Evolutionary conservation across 2,888 invertebrate genomes (phyloP).

Genomic region (Cephus runcator): DNA sequence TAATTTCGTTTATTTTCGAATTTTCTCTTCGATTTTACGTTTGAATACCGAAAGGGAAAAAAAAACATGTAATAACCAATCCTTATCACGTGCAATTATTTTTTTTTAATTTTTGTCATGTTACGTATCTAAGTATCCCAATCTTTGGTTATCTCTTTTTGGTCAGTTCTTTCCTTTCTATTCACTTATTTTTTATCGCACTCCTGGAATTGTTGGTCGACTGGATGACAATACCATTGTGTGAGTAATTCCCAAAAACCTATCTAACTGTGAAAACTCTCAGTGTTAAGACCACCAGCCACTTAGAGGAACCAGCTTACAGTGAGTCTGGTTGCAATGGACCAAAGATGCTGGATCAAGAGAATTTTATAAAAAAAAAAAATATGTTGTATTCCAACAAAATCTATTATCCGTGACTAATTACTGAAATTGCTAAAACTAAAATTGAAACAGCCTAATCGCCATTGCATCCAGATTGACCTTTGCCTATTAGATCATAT

Average conservation of each 20-base stretch:
- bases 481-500: too few species aligned
- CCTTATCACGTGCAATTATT: constrained; percentile 15
- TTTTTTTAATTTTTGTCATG: constrained; percentile 2
- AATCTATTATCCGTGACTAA: too few species aligned
- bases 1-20: constrained; percentile 41
- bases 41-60: neutral
- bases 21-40: constrained; percentile 15
- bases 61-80: neutral
- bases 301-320: neutral
- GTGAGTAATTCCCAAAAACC: constrained; percentile 58
- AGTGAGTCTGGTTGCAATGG: constrained; percentile 5
- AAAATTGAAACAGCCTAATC: too few species aligned
- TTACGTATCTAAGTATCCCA: too few species aligned
- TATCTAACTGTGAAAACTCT: constrained; percentile 17
- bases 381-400: too few species aligned
- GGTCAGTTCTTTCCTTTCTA: constrained; percentile 29
- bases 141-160: constrained; percentile 4
- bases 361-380: too few species aligned
- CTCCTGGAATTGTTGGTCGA: constrained; percentile 64
- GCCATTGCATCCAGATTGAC: too few species aligned
- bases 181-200: constrained; percentile 58
- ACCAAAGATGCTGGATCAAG: too few species aligned
- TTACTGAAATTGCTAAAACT: too few species aligned
- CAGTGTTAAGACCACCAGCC: neutral
- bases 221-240: constrained; percentile 61